Base-by-base conservation (phyloP, 1,140 invertebrate genomes). In the Cephus cinctus region DNA sequence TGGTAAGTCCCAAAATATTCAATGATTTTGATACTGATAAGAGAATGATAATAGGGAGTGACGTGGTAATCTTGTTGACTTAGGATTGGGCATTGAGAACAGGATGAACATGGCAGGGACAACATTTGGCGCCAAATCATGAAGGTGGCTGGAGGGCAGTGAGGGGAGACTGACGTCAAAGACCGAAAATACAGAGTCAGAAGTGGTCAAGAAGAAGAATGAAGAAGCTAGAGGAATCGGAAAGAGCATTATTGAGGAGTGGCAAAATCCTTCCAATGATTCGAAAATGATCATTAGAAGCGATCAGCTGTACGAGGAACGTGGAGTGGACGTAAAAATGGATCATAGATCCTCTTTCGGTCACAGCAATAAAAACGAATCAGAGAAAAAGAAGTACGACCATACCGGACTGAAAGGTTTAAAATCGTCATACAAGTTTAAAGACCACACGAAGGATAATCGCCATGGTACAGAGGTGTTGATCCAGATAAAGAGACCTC, bases 101-200 rank as follows among this genome's bases (percentile, higher is more conserved):
- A 59, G 65, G 21, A 66, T 73, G 54, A 60, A 72, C 30, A 71
- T 68, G 59, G 53, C 57, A 0, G 62, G 63, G 12, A 69, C 66
- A 18, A 73, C 71, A 0, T 74, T 75, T 38, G 65, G 64, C 15
- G 56, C 61, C 9, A 76, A 76, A 47, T 75, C 74, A 59, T 76
- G 74, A 76, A 76, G 61, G 50, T 73, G 73, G 73, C 67, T 67
- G 43, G 69, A 65, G 70, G 73, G 66, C 71, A 75, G 64, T 52
- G 63, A 68, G 58, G 61, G 57, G 51, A 56, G 16, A 20, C 35
- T 5, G 52, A 56, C 5, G 8, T 36, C n/a, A 48, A 54, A 5
- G 35, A 50, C 15, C n/a, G 20, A 44, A 31, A 35, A 51, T 47
- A 4, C 18, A 47, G 30, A 52, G 35, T 20, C 12, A 6, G 16